Base-by-base conservation (phyloP, 2,113 vertebrate species). In the Xiphophorus hellerii region DNA sequence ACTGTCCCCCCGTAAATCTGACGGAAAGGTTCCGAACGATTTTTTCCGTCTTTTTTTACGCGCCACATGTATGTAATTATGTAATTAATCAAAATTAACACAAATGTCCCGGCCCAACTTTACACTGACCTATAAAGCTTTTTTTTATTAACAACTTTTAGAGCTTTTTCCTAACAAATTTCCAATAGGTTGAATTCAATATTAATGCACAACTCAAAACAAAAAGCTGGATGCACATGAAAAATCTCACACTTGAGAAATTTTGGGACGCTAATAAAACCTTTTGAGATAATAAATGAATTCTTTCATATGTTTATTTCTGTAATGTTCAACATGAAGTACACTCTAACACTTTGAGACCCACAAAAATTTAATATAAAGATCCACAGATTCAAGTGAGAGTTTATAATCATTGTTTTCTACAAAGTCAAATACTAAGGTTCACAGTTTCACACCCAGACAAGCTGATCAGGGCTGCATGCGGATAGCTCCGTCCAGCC, bases 401-500 rank as follows among this genome's bases (percentile, higher is more conserved):
- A 65, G 31, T 65, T 37, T 35, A 65, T 25, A 65, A n/a, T 65
- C 63, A 37, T 1, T 0, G 3, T 65, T 64, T 33, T 64, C 62
- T 30, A 64, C 62, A 64, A 15, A 64, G 15, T 20, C 11, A 64
- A 6, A 64, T 7, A 64, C 15, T 37, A 64, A 31, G 31, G 30
- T 48, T 48, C 15, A 20, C 51, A 25, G 74, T 69, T 30, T 28
- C 14, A 68, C 66, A 71, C n/a, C 9, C 25, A 77, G 51, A 69
- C 64, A 17, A 3, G 7, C 12, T 0, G 30, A 62, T 96, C 87
- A 98, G n/a, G 96, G 97, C 92, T 97, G 97, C 97, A 99, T 96
- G 70, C 96, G 96, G 67, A 99, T 96, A 29, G 95, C 97, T 31
- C 97, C 97, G 9, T 98, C 97, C 84, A 99, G 89, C 27, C 97